Evolutionary conservation across 1,140 invertebrate genomes (phyloP).

Genomic region (Drosophila sulfurigaster): DNA sequence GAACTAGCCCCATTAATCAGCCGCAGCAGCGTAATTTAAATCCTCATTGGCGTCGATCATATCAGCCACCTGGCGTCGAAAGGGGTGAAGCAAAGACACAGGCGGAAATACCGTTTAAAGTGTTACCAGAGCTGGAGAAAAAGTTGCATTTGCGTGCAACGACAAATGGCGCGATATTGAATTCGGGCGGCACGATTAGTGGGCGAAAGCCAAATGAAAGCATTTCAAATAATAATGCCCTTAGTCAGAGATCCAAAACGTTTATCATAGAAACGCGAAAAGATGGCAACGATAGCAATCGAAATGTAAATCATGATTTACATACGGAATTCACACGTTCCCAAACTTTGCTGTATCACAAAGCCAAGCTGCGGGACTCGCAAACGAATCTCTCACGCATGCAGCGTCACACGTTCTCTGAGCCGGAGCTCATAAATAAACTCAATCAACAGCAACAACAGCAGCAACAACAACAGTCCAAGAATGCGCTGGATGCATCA

Average conservation of each 20-base stretch:
- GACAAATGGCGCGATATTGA: constrained; percentile 92
- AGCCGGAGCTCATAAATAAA: constrained; percentile 50
- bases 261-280: constrained; percentile 32
- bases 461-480: background rate
- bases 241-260: constrained; percentile 49
- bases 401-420: constrained; percentile 54
- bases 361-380: constrained; percentile 25
- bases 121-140: constrained; percentile 88
- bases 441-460: constrained; percentile 4
- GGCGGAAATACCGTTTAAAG: constrained; percentile 85
- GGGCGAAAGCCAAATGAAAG: constrained; percentile 84
- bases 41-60: constrained; percentile 44
- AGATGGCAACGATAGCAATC: background rate
- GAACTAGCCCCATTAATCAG: constrained; percentile 23
- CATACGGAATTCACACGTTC: constrained; percentile 48
- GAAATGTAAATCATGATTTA: constrained; percentile 3
- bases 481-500: background rate
- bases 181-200: constrained; percentile 91
- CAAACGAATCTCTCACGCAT: constrained; percentile 45
- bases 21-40: constrained; percentile 19
- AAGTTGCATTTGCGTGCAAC: constrained; percentile 89
- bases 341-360: constrained; percentile 53
- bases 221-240: background rate
- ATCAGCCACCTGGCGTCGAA: constrained; percentile 26
- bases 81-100: constrained; percentile 23